Evolutionary conservation across 2,797 vertebrate genomes (phyloP), one percentile per base, ranked within the genome.

Genomic region (Trichosurus vulpecula): DNA sequence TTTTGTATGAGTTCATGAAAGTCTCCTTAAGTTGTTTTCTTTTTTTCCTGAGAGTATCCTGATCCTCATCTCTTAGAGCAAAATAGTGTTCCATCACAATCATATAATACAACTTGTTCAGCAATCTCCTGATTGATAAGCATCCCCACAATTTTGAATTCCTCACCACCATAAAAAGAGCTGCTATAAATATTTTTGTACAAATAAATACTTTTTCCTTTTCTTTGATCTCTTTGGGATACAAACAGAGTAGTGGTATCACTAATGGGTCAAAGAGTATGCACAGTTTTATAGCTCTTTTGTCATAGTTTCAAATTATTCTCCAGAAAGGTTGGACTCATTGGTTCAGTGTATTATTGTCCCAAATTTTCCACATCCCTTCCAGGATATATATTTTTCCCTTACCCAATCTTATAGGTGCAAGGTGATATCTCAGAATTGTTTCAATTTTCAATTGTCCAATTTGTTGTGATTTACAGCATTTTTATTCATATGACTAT

Each of bases 61-160:
- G 14, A 35, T 66, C 61, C 6, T 81, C 2, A 81, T 81, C 22
- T 41, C 19, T 22, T 8, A 74, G 2, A 6, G 6, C 2, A 81
- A 19, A 41, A 81, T 47, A 41, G 66, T 81, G 25, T 74, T 74
- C n/a, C 16, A 47, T 81, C 16, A 22, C n/a, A 22, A 41, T 81
- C n/a, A 41, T 22, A 81, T 47, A 25, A 22, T n/a, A 81, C 2
- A 81, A 41, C 6, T 81, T 81, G 6, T 47, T 25, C n/a, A 74
- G 35, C 16, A 4, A 81, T 41, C 47, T 9, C 19, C 19, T 47
- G 19, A 47, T 81, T 81, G 19, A 81, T 81, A 6, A 22, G 16
- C 2, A 22, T 9, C 10, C n/a, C 6, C 19, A 2, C 6, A 5
- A 25, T 41, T 22, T 41, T 8, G 0, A 22, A 81, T 19, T 41